Base-by-base conservation (phyloP, 2,797 vertebrate genomes). In the Nannoperca obscura region DNA sequence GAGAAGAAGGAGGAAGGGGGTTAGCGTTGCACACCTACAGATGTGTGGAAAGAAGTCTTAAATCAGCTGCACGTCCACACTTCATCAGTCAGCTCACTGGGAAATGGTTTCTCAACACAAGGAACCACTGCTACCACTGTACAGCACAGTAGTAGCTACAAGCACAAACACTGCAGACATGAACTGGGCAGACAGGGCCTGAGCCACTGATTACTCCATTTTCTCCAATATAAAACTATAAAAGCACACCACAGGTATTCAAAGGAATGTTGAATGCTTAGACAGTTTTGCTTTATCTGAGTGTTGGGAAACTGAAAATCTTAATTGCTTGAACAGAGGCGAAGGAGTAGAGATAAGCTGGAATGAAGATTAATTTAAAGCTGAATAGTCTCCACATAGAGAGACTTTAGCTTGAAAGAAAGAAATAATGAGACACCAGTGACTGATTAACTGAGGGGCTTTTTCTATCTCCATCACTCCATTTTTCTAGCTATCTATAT, bases 41-140 rank as follows among this genome's bases (percentile, higher is more conserved):
- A 74, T 24, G 71, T 83, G 76, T 60, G 70, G 81, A 92, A 82
- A 85, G 82, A 89, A 70, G 84, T 73, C 81, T 81, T 89, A 89
- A 92, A 90, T 92, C 90, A 91, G 87, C 82, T 50, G 69, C 88
- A 82, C 24, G 81, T 91, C 89, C 69, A 6, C 90, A 91, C 88
- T 80, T 88, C 86, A 90, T 92, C 89, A 89, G 83, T 88, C 83
- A 88, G 78, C 78, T 82, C 81, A 13, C 67, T 72, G 80, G 86
- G 82, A 88, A 91, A 89, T 30, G 53, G 78, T 83, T 85, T 83
- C 77, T 87, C 85, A 79, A 80, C 86, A 68, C 80, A 87, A 64
- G 80, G 75, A 64, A 52, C 46, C 47, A 53, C 74, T 62, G 72
- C 47, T 62, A 74, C 63, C 38, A 15, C 78, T 32, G 54, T 10